Evolutionary conservation across 2,888 invertebrate species (phyloP).

Genomic region (Enoplolaimus lenunculus): DNA sequence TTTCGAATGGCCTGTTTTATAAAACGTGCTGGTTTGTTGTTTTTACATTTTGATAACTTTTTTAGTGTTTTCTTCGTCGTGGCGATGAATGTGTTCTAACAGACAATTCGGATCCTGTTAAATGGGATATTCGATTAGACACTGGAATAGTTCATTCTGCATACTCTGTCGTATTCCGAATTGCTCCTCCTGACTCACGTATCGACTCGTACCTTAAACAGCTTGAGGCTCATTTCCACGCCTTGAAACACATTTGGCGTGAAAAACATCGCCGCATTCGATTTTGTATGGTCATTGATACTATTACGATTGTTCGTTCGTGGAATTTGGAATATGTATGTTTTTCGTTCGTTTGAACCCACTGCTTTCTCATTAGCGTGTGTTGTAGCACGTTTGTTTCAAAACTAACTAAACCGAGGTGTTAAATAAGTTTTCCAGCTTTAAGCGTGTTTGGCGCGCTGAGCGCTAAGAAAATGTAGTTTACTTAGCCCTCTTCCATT

Average conservation of each 20-base stretch:
- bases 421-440: too few relatives aligned
- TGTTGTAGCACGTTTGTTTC: too few relatives aligned
- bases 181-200: conserved; percentile 83
- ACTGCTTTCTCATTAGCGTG: too few relatives aligned
- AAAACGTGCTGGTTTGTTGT: too few relatives aligned
- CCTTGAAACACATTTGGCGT: conserved; percentile 76
- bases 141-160: conserved; percentile 71
- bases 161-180: conserved; percentile 63
- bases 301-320: conserved; percentile 78
- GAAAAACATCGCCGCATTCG: conserved; percentile 77
- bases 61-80: conserved; percentile 69
- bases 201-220: conserved; percentile 52
- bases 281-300: conserved; percentile 92
- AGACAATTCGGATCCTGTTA: conserved; percentile 74
- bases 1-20: too few relatives aligned
- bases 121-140: conserved; percentile 56
- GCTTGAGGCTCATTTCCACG: conserved; percentile 54
- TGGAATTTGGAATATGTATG: conserved; percentile 53
- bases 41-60: too few relatives aligned
- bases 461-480: too few relatives aligned
- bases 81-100: conserved; percentile 71
- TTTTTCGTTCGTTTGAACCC: too few relatives aligned
- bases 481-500: too few relatives aligned
- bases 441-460: too few relatives aligned
- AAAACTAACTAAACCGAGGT: too few relatives aligned